Base-by-base conservation (phyloP, 2,113 vertebrate genomes). In the Rhinichthys klamathensis region DNA sequence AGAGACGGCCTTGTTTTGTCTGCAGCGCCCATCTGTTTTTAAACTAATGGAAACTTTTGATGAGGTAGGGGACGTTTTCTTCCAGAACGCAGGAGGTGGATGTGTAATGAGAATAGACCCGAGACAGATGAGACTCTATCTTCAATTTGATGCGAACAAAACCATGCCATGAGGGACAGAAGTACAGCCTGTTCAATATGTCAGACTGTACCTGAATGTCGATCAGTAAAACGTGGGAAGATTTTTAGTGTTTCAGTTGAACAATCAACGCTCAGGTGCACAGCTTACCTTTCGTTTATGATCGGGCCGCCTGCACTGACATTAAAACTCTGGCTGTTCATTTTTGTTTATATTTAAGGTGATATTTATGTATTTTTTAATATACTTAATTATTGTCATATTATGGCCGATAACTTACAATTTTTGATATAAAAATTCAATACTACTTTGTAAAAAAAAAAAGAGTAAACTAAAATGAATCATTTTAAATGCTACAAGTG, bases 21-120 rank as follows among this genome's bases (percentile, higher is more conserved):
- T 74, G 74, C 51, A 10, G 38, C 12, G 12, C 83, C 67, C 58
- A 77, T 86, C 86, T 89, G 84, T 70, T 89, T 88, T 60, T 61
- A 60, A 88, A 81, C 77, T n/a, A 67, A 87, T 89, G 80, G 85
- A 87, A 87, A 35, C 44, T 67, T 83, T 84, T 85, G 61, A 81
- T 51, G 83, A 54, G 46, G 69, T 77, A 44, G 27, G 84, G 74
- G 32, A 35, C 74, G 30, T 87, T 87, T 84, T 38, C 63, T 89
- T 56, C 35, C 38, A 61, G 81, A 51, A 65, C 58, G 35, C 61
- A 58, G 78, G 32, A n/a, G 78, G 54, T 61, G 44, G 23, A 41
- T 82, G 63, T 32, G 23, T 38, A 56, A 78, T 60, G 75, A 63
- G 54, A 85, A 65, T n/a, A 77, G 56, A 60, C 84, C 38, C 25